Percentiles rank a stretch among this genome's conserved stretches.
Evolutionary conservation across 2,113 vertebrate species (phyloP).

Genomic region (Naja naja): DNA sequence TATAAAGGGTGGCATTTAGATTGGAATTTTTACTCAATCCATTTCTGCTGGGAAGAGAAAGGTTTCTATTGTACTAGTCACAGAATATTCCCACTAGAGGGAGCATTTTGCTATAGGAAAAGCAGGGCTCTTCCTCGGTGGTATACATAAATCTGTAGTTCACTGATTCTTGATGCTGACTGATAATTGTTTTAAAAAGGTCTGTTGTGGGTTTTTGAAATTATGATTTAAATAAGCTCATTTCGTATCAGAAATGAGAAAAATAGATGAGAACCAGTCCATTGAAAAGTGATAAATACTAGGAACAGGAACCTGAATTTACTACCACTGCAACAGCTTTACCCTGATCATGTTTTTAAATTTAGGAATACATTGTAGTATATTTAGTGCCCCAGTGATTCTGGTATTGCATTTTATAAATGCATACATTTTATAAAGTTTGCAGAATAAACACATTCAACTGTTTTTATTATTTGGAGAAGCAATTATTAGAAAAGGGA

Average conservation of each 20-base stretch:
- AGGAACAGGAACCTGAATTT: not conserved
- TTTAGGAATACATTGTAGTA: not conserved
- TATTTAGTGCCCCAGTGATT: not conserved
- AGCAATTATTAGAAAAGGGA: not conserved
- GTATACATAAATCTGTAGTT: not conserved
- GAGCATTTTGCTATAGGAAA: slow-evolving; percentile 8
- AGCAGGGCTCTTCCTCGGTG: not conserved
- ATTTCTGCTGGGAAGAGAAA: not conserved
- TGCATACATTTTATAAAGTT: not conserved
- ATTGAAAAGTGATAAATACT: not conserved
- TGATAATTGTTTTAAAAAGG: not conserved
- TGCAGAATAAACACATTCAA: not conserved
- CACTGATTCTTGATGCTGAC: not conserved
- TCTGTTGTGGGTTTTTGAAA: not conserved
- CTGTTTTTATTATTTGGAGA: not conserved
- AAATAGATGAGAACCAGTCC: not conserved
- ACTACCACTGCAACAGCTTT: not conserved
- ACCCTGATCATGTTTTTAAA: not conserved
- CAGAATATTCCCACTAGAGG: slow-evolving; percentile 16
- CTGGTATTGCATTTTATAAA: not conserved
- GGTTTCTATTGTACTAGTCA: not conserved
- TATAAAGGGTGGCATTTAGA: not conserved
- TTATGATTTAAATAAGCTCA: not conserved
- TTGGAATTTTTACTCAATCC: not conserved
- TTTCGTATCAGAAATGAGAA: not conserved